A percentile compares a stretch with the other conserved stretches of the same genome.
Conservation (phyloP, 30 jellyfish, hydroid and myxozoan genomes). For the Hydractinia symbiolongicarpus region DNA sequence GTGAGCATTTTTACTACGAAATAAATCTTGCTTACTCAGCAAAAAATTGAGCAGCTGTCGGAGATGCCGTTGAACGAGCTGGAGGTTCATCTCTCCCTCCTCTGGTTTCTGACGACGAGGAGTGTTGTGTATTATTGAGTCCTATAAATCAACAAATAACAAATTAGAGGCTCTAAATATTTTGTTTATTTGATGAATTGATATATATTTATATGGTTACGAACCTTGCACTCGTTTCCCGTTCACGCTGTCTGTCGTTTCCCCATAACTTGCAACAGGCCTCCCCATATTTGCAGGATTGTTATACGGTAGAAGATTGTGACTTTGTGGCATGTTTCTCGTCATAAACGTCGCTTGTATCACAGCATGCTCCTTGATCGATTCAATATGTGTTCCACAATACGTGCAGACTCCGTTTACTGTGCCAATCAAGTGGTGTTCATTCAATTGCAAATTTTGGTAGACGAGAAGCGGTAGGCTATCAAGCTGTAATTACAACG, state of each 20-base stretch:
- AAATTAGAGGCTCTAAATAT: background rate
- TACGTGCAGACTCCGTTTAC: slow-evolving; percentile 71
- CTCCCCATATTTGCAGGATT: background rate
- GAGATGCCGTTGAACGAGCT: slow-evolving; percentile 33
- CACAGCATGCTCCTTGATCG: slow-evolving; percentile 66
- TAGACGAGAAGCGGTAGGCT: slow-evolving; percentile 61
- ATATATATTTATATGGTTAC: background rate
- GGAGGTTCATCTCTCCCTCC: background rate
- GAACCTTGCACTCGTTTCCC: slow-evolving; percentile 27
- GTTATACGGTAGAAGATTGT: background rate
- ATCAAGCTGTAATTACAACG: slow-evolving; percentile 53
- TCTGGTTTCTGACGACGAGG: background rate
- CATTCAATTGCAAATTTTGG: slow-evolving; percentile 73
- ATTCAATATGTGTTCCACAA: slow-evolving; percentile 82
- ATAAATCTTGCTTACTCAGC: slow-evolving; percentile 53
- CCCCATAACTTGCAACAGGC: slow-evolving; percentile 27
- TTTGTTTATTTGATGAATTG: background rate
- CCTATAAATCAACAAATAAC: background rate
- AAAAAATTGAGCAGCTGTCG: slow-evolving; percentile 80
- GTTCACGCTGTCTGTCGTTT: slow-evolving; percentile 2
- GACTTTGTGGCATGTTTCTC: background rate
- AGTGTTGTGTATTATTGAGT: background rate
- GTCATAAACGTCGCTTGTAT: slow-evolving; percentile 53
- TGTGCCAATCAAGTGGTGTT: slow-evolving; percentile 44
- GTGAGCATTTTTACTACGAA: no score